Evolutionary conservation across 2,797 vertebrate species (phyloP).

Genomic region (Oreochromis grahami): DNA sequence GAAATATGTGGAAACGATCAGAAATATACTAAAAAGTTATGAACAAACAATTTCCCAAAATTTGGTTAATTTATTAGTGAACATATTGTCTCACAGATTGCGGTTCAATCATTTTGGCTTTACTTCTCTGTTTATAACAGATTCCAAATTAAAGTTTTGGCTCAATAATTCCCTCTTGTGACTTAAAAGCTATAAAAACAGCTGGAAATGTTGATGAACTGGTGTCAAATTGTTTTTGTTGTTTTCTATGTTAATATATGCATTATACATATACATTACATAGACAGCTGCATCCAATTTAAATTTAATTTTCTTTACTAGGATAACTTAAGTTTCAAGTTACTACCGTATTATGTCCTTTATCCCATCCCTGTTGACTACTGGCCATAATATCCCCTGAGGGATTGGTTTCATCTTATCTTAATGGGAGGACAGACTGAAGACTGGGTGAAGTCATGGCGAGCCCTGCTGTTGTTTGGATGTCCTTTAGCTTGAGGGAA

Average conservation of each 20-base stretch:
- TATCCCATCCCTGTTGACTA: neutral
- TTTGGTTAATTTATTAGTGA: neutral
- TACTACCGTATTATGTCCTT: neutral
- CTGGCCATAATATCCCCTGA: neutral
- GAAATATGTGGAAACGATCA: neutral
- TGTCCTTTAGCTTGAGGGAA: slow-evolving; percentile 60
- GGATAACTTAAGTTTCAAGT: neutral
- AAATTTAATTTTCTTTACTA: neutral
- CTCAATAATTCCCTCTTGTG: neutral
- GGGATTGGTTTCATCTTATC: slow-evolving; percentile 41
- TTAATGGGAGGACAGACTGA: slow-evolving; percentile 37
- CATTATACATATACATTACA: neutral
- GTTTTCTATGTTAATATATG: neutral
- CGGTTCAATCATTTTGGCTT: neutral
- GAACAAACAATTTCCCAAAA: neutral
- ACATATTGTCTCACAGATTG: neutral
- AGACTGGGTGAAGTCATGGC: slow-evolving; percentile 31
- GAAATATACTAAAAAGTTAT: neutral
- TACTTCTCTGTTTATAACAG: neutral
- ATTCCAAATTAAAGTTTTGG: neutral
- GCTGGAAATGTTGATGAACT: neutral
- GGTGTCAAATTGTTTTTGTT: neutral
- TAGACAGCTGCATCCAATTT: neutral
- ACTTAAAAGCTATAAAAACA: neutral
- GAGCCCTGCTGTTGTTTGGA: slow-evolving; percentile 43